Evolutionary conservation across 1,140 invertebrate species (phyloP).

Genomic region (Daktulosphaira vitifoliae): DNA sequence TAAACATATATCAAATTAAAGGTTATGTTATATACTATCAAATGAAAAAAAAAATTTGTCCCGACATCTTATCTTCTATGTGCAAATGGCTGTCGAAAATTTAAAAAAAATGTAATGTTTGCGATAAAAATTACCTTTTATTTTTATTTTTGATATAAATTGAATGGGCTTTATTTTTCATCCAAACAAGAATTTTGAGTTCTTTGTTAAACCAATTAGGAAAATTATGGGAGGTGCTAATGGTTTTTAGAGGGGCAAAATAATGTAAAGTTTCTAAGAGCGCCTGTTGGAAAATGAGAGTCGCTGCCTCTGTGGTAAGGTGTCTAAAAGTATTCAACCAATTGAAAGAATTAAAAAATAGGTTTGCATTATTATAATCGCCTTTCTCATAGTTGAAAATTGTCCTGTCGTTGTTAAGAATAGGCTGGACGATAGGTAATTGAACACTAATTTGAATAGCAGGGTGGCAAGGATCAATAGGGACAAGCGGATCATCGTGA

Average conservation of each 20-base stretch:
- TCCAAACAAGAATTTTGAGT: too few species aligned
- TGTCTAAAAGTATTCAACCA: not conserved
- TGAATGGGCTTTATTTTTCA: too few species aligned
- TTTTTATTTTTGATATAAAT: too few species aligned
- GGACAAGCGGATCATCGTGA: not conserved
- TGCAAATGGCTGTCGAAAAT: too few species aligned
- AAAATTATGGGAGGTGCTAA: not conserved
- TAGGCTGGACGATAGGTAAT: not conserved
- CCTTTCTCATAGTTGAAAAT: not conserved
- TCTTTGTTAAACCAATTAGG: not conserved
- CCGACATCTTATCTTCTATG: too few species aligned
- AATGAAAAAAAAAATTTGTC: too few species aligned
- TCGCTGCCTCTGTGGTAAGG: not conserved
- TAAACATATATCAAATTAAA: too few species aligned
- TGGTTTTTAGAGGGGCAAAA: not conserved
- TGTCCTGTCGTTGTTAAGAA: not conserved
- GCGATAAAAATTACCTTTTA: too few species aligned
- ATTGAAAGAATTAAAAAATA: slow-evolving; percentile 1
- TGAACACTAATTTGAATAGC: not conserved
- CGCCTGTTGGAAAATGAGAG: not conserved
- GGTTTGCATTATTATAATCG: not conserved
- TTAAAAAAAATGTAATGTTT: too few species aligned
- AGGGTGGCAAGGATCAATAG: not conserved
- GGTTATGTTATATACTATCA: too few species aligned
- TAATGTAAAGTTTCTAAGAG: not conserved